Evolutionary conservation across 1,140 invertebrate genomes (phyloP), one percentile per base, ranked within the genome.

Genomic region (Megalonaias nervosa): DNA sequence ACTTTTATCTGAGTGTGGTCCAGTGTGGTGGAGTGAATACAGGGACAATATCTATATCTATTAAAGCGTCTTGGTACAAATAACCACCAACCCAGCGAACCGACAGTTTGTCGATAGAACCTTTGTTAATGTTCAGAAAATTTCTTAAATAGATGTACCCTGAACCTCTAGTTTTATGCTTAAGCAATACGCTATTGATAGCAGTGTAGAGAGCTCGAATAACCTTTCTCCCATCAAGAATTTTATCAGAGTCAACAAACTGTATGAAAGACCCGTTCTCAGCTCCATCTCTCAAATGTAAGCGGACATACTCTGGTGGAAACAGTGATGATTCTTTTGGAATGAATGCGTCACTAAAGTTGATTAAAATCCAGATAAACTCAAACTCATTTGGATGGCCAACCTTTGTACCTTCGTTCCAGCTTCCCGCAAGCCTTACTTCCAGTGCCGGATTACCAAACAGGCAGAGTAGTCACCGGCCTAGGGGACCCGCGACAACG

Each of bases 311-410:
- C 19, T 26, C 69, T 59, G 31, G 56, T 57, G 75, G 75, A 26
- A 31, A 77, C 13, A n/a, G 1, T 14, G 26, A 57, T 6, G 19
- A 23, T 55, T 71, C 61, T 26, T 59, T 55, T 13, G 75, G 64
- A 13, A n/a, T 6, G 21, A 77, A 61, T 16, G 58, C 23, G 14
- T 62, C 17, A 15, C 17, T n/a, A 16, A 77, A 58, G 26, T 77
- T 21, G n/a, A 57, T 38, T 14, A 77, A 48, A 17, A 26, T 71
- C 48, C 69, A 77, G 26, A 58, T n/a, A 59, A 71, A 77, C 19
- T 77, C 75, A 71, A 71, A 77, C 55, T 77, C 75, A 60, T 77
- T 64, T 66, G 69, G 62, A 59, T 71, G 2, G 23, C 59, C 57
- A 13, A 71, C 61, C 57, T 72, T 77, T 13, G 75, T 77, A 21